Base-by-base conservation (phyloP, 2,113 vertebrate genomes). In the Misgurnus anguillicaudatus region DNA sequence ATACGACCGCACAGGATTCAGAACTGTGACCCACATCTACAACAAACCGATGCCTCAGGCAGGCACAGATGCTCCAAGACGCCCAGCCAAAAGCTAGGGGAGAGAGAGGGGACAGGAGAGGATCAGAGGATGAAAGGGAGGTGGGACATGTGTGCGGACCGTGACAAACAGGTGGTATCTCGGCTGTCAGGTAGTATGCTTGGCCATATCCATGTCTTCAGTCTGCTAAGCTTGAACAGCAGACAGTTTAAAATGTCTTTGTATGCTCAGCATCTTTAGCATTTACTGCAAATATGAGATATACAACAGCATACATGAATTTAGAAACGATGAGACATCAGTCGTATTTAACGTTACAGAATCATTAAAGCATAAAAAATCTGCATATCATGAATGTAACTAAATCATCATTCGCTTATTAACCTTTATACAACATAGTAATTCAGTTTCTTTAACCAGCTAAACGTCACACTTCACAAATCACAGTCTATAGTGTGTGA, bases 11-110 rank as follows among this genome's bases (percentile, higher is more conserved):
- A 55, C 24, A 77, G 72, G 61, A 85, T 85, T 81, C 66, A 78
- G 66, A 45, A 47, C 70, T 75, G 31, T 85, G 82, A 85, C 84
- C 84, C 78, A 82, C 45, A 84, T 85, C 68, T 75, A 64, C 24
- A 36, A 45, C 57, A 61, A 53, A 58, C 61, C 19, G 38, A 17
- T 80, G 81, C 73, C 83, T 48, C n/a, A 31, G 64, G 82, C 79
- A 75, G 62, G 75, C 78, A 62, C 62, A 80, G 62, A 84, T 76
- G 83, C 80, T 71, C 63, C 70, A 74, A 83, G 78, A 82, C 62
- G 72, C 71, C 67, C 45, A 53, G 45, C 80, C 45, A 47, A 80
- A 61, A 58, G 67, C 42, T 58, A 57, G 38, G 61, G 63, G 70
- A 73, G 55, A 77, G 45, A 45, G 41, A 42, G 24, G 58, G 58